Evolutionary conservation across 1,140 invertebrate genomes (phyloP).

Genomic region (Muscidifurax raptorellus): DNA sequence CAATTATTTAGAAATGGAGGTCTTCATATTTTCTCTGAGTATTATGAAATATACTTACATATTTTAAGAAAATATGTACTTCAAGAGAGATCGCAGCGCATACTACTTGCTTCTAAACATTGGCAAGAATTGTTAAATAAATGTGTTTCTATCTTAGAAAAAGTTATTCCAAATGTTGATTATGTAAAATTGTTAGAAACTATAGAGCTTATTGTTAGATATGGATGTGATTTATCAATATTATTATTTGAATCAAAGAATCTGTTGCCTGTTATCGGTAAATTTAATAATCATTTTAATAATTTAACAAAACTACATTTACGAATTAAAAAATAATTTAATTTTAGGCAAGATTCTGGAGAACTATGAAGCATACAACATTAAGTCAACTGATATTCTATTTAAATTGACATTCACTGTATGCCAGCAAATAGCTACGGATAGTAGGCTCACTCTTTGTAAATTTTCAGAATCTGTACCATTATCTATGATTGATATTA

Average conservation of each 20-base stretch:
- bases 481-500: slow-evolving; percentile 55
- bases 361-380: slow-evolving; percentile 51
- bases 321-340: slow-evolving; percentile 12
- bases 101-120: slow-evolving; percentile 53
- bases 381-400: slow-evolving; percentile 52
- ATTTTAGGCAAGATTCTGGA: slow-evolving; percentile 58
- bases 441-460: slow-evolving; percentile 62
- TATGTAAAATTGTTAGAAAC: slow-evolving; percentile 57
- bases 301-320: slow-evolving; percentile 19
- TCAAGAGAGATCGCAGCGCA: slow-evolving; percentile 57
- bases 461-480: slow-evolving; percentile 65
- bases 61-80: slow-evolving; percentile 60
- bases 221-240: slow-evolving; percentile 61
- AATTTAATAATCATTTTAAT: slow-evolving; percentile 16
- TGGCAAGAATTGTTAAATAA: slow-evolving; percentile 63
- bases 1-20: slow-evolving; percentile 55
- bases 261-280: slow-evolving; percentile 62
- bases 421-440: slow-evolving; percentile 61
- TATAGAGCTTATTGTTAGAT: slow-evolving; percentile 58
- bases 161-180: slow-evolving; percentile 35
- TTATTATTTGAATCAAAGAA: slow-evolving; percentile 56
- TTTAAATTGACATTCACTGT: slow-evolving; percentile 60
- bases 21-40: slow-evolving; percentile 52
- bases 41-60: slow-evolving; percentile 60
- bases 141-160: slow-evolving; percentile 56